Conservation (phyloP, 2,113 vertebrate species). For the Gnathonemus echidnorhynchus region DNA sequence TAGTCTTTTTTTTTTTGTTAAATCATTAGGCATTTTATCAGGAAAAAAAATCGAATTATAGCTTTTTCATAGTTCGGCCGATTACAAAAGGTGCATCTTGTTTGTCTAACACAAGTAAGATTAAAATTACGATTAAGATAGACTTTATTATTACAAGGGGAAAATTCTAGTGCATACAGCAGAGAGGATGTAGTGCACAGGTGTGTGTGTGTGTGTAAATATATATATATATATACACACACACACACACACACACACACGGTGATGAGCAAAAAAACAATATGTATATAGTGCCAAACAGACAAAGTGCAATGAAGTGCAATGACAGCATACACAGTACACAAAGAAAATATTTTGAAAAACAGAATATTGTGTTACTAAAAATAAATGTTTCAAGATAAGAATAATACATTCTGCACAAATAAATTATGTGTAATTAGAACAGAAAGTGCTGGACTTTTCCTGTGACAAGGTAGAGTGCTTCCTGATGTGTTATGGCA, state of each 20-base stretch:
- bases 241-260: no score
- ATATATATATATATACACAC: no score
- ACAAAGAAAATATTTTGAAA: neutral
- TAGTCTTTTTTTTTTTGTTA: neutral
- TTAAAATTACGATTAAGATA: neutral
- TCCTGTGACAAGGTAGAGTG: neutral
- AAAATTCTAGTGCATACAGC: neutral
- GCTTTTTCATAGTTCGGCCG: neutral
- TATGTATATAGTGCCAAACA: neutral
- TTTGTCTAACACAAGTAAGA: neutral
- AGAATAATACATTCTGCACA: neutral
- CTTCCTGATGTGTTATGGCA: neutral
- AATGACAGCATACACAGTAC: neutral
- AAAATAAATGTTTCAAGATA: neutral
- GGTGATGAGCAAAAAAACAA: no score
- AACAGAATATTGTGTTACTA: neutral
- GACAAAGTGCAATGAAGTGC: neutral
- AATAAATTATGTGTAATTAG: neutral
- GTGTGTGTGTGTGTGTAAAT: no score
- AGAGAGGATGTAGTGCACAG: neutral
- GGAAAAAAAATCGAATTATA: neutral
- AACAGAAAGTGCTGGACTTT: neutral
- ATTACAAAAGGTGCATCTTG: neutral
- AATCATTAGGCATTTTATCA: neutral
- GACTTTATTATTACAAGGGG: neutral